Percentiles rank a stretch among this genome's conserved stretches.
These are phyloP conservation scores for Fissipunctia ypsillon DNA, from an alignment of 2,888 invertebrate species.

Conservation along the genomic window DNA sequence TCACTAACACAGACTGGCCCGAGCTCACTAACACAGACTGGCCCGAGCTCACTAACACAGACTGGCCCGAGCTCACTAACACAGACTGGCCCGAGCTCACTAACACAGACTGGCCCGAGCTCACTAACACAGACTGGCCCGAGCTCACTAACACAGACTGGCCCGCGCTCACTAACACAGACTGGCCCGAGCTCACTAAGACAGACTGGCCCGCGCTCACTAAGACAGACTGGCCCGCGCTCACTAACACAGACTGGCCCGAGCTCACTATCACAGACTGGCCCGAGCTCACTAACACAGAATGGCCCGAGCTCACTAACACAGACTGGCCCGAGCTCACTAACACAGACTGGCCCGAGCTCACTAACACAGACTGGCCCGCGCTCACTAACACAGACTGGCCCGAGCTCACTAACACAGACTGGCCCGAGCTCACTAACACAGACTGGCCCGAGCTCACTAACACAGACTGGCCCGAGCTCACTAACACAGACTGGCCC, in stretches of 20 bases:
- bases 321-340: not conserved
- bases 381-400: not conserved
- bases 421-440: not conserved
- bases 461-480: not conserved
- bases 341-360: not conserved
- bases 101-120: not conserved
- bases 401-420: not conserved
- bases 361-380: not conserved
- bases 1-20: not conserved
- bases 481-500: not conserved
- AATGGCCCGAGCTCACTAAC: not conserved
- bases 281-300: not conserved
- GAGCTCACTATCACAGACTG: too few species aligned
- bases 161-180: not conserved
- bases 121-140: not conserved
- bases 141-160: not conserved
- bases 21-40: not conserved
- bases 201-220: not conserved
- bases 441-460: not conserved
- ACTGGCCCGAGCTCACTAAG: not conserved
- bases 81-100: not conserved
- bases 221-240: not conserved
- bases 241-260: too few species aligned
- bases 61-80: not conserved
- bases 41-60: not conserved